Evolutionary conservation across 2,797 vertebrate species (phyloP), one percentile per base, ranked within the genome.

Genomic region (Octomys mimax): DNA sequence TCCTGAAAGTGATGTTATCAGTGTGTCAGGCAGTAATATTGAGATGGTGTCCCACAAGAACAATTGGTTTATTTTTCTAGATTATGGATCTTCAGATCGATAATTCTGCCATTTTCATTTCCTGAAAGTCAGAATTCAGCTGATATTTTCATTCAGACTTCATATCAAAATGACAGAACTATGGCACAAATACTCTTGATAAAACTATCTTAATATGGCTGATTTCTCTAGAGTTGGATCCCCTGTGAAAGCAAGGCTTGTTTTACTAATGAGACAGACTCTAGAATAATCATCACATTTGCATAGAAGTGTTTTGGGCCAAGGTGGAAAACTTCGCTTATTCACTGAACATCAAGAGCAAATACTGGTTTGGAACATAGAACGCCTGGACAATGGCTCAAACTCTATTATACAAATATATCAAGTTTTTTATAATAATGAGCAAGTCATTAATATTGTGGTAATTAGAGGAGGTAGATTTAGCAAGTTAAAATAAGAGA

Each of bases 211-310:
- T 64, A 54, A 4, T 19, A 33, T 19, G 62, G 62, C 10, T 85
- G 24, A 57, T 52, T 93, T 92, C 18, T 94, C 42, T 31, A 54
- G 14, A 89, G 24, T 61, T 33, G 22, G 26, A 22, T 11, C 12
- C 39, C 46, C 36, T 33, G 12, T 61, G 83, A 62, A 96, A 82
- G 3, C 66, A 77, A 80, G 0, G 39, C 10, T 81, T 36, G 52
- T n/a, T 80, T 71, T 61, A 54, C 52, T 49, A 57, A 88, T 52
- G 11, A 87, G 83, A 13, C 16, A 84, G 39, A 26, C 39, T 92
- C 42, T 80, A 91, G 64, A 79, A 91, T 39, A 68, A 84, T 64
- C 78, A 83, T 71, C 62, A 61, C 2, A 70, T 61, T 93, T 95
- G n/a, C 42, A 42, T 66, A 85, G 86, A n/a, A 49, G 14, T 11